Evolutionary conservation across 2,888 invertebrate genomes (phyloP), one percentile per base, ranked within the genome.

Genomic region (Coleophora deauratella): DNA sequence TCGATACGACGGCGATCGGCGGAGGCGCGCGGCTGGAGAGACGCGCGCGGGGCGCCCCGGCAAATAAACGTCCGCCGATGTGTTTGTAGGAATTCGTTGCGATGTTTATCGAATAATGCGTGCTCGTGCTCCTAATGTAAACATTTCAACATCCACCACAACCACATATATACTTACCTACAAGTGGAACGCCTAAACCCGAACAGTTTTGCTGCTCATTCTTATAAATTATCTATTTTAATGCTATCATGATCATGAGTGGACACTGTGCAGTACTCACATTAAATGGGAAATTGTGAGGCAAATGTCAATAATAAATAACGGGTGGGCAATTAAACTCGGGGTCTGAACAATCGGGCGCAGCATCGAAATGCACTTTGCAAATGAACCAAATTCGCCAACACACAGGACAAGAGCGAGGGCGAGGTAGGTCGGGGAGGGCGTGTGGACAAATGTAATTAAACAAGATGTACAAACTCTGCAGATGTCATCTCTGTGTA

Each of bases 341-440:
- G 59, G 75, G 73, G 75, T 70, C 70, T 71, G 69, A 65, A 77
- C 77, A 75, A 78, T 79, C 64, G 74, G 59, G 64, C 59, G 52
- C 66, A 66, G 78, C 80, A 84, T 82, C 72, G 80, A 82, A 82
- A 80, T 84, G 84, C 82, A 85, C 84, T 84, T 81, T 78, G 80
- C 80, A 84, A 84, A 84, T 84, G 81, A 84, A 79, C 74, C 72
- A 68, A 72, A 75, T 64, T 60, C 66, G 59, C 52, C 44, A 50
- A 51, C n/a, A n/a, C n/a, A n/a, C n/a, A n/a, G n/a, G n/a, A n/a
- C 45, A 43, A 48, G 57, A 49, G 52, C 45, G 45, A 40, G 39
- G 37, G 38, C 44, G 46, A 50, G 50, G 47, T 51, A 48, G 49
- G 51, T 52, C 38, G 57, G 59, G 53, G 53, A 45, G 46, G 44